A percentile compares a stretch with the other conserved stretches of the same genome.
Conservation (phyloP, 2,888 invertebrate species). For the Agrilus biguttatus region DNA sequence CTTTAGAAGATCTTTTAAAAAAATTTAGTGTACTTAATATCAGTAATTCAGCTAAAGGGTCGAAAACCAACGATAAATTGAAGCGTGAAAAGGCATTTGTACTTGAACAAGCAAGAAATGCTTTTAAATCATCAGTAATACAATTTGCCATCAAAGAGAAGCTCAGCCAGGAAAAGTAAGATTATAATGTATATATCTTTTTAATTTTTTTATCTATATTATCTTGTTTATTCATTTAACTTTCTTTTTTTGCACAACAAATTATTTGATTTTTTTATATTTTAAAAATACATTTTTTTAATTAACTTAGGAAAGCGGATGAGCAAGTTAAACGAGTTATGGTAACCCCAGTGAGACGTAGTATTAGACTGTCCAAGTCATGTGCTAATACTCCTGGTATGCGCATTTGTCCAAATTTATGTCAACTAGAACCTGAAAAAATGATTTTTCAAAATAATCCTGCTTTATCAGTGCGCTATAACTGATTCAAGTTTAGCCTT, state of each 20-base stretch:
- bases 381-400: slow-evolving; percentile 5
- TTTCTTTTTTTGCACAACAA: background rate
- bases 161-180: slow-evolving; percentile 7
- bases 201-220: background rate
- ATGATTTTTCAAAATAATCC: no score
- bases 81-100: slow-evolving; percentile 14
- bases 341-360: slow-evolving; percentile 35
- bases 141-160: slow-evolving; percentile 38
- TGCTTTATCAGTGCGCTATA: no score
- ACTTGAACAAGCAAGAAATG: slow-evolving; percentile 38
- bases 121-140: slow-evolving; percentile 44
- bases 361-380: slow-evolving; percentile 19
- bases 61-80: slow-evolving; percentile 9
- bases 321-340: slow-evolving; percentile 17
- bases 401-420: slow-evolving; percentile 1
- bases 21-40: slow-evolving; percentile 45
- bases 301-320: background rate
- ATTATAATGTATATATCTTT: slow-evolving; percentile 14
- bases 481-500: no score
- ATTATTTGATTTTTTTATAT: background rate
- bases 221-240: background rate
- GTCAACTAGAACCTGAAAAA: no score
- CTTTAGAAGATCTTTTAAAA: slow-evolving; percentile 37
- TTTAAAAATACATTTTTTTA: background rate
- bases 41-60: slow-evolving; percentile 24